Evolutionary conservation across 1,140 invertebrate genomes (phyloP), one percentile per base, ranked within the genome.

Genomic region (Hylyphantes graminicola): DNA sequence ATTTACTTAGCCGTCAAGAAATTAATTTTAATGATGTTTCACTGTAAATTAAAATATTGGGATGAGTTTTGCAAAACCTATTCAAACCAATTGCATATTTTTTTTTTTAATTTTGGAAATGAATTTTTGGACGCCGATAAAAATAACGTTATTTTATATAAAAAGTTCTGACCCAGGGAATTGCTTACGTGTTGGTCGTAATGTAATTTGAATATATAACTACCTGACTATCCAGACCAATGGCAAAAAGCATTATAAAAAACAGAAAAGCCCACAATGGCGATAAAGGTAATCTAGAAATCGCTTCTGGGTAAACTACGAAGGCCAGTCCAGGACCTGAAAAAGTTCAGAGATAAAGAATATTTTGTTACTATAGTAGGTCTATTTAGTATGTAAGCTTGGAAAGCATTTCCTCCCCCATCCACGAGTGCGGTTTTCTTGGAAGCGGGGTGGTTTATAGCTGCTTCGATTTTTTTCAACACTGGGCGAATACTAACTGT

Each of bases 171-270:
- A 17, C 68, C 68, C 50, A 70, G 68, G 35, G 35, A 70, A 70
- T 70, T 70, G 68, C 51, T 19, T 17, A 70, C 35, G 53, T 70
- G 54, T 51, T 53, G 50, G 15, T 53, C 7, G 54, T 10, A 70
- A 53, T 59, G 12, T 15, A 70, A 70, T 17, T 51, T 21, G 15
- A 7, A 51, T n/a, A n/a, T 59, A 12, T 79, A 51, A 57, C 81
- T 86, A 86, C 85, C 84, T 88, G 83, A 50, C 94, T 95, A 86
- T 94, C 94, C 76, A 95, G 90, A 17, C 94, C 94, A 54, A 95
- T 90, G 0, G 94, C 94, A 50, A 95, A 89, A 12, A 95, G 90
- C 94, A 95, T 95, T 57, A 96, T 91, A 89, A 96, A 96, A 90
- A 96, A 96, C 0, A 96, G 90, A 48, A 90, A 86, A 0, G 91